Conservation (phyloP, 1,140 invertebrate species). For the Tetragonula clypearis region DNA sequence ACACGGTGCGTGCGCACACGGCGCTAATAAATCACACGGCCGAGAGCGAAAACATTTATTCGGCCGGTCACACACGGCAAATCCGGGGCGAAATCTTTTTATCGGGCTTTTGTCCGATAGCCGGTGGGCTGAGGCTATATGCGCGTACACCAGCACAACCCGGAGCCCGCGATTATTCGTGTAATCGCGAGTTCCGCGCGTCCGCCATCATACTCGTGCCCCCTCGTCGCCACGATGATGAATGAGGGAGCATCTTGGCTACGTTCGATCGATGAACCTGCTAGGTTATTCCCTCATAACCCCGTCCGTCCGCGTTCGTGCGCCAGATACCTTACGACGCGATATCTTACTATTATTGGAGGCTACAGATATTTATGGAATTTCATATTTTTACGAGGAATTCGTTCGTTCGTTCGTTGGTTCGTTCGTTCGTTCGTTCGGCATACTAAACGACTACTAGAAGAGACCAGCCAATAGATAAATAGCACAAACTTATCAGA, state of each 20-base stretch:
- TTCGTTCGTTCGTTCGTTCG: too few relatives aligned
- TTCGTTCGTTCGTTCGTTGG: too few relatives aligned
- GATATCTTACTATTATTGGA: too few relatives aligned
- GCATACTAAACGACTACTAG: too few relatives aligned
- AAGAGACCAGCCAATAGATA: too few relatives aligned
- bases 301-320: not conserved
- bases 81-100: slow-evolving; percentile 40
- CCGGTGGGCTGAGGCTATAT: not conserved
- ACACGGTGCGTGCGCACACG: not conserved
- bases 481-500: too few relatives aligned
- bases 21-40: slow-evolving; percentile 30
- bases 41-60: slow-evolving; percentile 29
- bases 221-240: slow-evolving; percentile 11
- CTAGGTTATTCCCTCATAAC: not conserved
- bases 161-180: slow-evolving; percentile 21
- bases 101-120: slow-evolving; percentile 25
- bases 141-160: too few relatives aligned
- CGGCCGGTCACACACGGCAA: slow-evolving; percentile 4
- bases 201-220: not conserved
- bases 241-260: slow-evolving; percentile 37
- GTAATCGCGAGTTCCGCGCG: slow-evolving; percentile 25
- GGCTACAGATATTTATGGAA: too few relatives aligned
- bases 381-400: too few relatives aligned
- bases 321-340: not conserved
- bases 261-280: slow-evolving; percentile 29